Base-by-base conservation (phyloP, 92 coral and sea anemone species). In the Parazoanthus atlanticus region DNA sequence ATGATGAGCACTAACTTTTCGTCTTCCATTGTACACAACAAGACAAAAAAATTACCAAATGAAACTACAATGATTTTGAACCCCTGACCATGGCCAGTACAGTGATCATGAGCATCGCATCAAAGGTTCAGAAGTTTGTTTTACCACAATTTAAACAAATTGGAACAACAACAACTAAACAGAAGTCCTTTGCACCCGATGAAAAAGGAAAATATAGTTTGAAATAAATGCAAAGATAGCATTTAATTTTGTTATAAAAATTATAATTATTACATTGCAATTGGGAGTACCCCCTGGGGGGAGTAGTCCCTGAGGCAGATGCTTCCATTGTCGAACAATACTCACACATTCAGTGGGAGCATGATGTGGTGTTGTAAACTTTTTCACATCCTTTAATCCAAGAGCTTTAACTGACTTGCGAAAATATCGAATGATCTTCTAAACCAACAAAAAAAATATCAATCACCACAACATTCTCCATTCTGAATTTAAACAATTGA, bases 351-450 rank as follows among this genome's bases (percentile, higher is more conserved):
- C 89, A 90, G 74, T 86, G 82, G 84, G 78, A 70, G 67, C 84
- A 54, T 82, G 86, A 70, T 70, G 86, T 73, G 86, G 84, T 90
- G 86, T n/a, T 43, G 78, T 69, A 54, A 86, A 69, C 61, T 78
- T 85, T 77, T 79, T 90, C 77, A 86, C 78, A 79, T 79, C 72
- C 92, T 90, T 90, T 90, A 90, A 85, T 86, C 92, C 92, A 79
- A 73, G 89, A n/a, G 89, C 92, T 73, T 79, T 90, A 56, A 90
- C 46, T 41, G 30, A 56, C 66, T 40, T 88, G 79, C 64, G 89
- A 78, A 90, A 90, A 71, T 90, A 86, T 30, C 30, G 90, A 90
- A 86, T 71, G 71, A 85, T 86, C 86, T 88, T 90, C 92, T 90
- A 64, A 67, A 78, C 81, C 61, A 82, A 58, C 80, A 76, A 19